phyloP scores from a whole-genome alignment of 1,140 invertebrate species.

The Eriocheir sinensis region DNA sequence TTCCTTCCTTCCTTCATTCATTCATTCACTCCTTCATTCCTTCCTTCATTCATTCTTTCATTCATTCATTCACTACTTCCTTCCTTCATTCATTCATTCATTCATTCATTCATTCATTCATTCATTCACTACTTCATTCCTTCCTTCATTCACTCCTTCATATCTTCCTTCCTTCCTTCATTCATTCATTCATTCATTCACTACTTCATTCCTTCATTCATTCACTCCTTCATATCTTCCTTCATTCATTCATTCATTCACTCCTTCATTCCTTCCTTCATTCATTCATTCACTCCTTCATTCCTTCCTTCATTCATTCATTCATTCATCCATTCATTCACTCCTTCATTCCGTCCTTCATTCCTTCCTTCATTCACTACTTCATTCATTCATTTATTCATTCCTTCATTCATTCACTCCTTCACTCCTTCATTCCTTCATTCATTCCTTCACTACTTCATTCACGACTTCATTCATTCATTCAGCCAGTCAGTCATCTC shows the following conservation, averaged over 20 bases:
- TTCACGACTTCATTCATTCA: too few relatives aligned
- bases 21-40: background rate
- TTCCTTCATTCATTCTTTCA: background rate
- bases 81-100: background rate
- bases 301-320: background rate
- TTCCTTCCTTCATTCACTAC: background rate
- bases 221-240: background rate
- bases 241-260: too few relatives aligned
- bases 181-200: too few relatives aligned
- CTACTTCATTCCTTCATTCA: background rate
- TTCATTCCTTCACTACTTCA: background rate
- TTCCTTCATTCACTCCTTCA: too few relatives aligned
- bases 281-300: conserved; percentile 1
- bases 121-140: too few relatives aligned
- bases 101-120: conserved; percentile 31
- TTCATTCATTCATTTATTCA: too few relatives aligned
- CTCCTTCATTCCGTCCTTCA: background rate
- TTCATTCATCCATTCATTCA: too few relatives aligned
- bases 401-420: too few relatives aligned
- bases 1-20: background rate
- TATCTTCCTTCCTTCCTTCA: too few relatives aligned
- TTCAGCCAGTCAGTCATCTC: too few relatives aligned
- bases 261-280: too few relatives aligned
- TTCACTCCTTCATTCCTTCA: background rate
- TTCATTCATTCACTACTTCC: background rate